phyloP scores from a whole-genome alignment of 2,888 invertebrate species.

The Eudasyphora cyanicolor region DNA sequence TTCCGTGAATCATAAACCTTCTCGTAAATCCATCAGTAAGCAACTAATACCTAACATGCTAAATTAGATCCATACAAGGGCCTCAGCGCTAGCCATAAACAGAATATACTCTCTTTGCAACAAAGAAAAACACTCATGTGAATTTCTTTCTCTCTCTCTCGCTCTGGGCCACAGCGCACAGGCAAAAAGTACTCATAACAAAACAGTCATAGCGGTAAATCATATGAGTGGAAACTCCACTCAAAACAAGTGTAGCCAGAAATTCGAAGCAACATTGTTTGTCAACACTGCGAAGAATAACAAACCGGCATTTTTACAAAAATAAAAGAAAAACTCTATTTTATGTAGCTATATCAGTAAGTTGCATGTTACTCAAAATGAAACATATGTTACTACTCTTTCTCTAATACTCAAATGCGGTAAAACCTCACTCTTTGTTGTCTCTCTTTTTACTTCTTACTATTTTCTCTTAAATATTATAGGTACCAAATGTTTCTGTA shows the following conservation, averaged over 20 bases:
- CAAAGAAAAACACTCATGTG: neutral
- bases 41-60: constrained; percentile 56
- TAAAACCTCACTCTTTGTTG: neutral
- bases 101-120: neutral
- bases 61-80: constrained; percentile 55
- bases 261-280: neutral
- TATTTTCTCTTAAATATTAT: too few species aligned
- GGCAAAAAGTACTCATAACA: neutral
- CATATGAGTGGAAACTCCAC: neutral
- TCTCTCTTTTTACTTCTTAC: neutral
- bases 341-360: too few species aligned
- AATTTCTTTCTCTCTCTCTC: neutral
- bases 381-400: too few species aligned
- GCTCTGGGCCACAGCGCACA: neutral
- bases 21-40: constrained; percentile 58
- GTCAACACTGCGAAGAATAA: neutral
- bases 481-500: too few species aligned
- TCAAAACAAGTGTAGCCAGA: neutral
- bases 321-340: neutral
- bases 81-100: constrained; percentile 24
- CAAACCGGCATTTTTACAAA: constrained; percentile 3
- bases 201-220: neutral
- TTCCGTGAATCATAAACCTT: constrained; percentile 46
- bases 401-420: too few species aligned
- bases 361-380: too few species aligned